Base-by-base conservation (phyloP, 2,113 vertebrate genomes). In the Hippoglossus stenolepis region DNA sequence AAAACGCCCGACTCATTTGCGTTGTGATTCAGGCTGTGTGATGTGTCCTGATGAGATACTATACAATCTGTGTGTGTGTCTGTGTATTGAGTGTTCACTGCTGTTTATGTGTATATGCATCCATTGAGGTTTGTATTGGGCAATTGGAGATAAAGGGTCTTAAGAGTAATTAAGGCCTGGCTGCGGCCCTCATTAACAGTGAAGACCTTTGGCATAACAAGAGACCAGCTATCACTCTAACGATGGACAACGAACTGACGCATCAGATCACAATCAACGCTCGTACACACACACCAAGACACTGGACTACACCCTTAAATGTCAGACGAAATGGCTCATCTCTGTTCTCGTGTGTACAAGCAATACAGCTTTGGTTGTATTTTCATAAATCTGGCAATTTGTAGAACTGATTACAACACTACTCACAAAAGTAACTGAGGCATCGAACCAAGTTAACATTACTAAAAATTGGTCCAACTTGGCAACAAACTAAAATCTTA, bases 121-220 rank as follows among this genome's bases (percentile, higher is more conserved):
- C 70, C 75, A 83, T 78, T 85, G 70, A 67, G 63, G 13, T 74
- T 57, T 84, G 47, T 66, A 88, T 84, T 82, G 85, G 58, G 43
- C 84, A 63, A 73, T 85, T 26, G 31, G 21, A 91, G 87, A 90
- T 89, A 90, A 92, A 78, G 75, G 54, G 71, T 71, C 67, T 90
- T 88, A 85, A 85, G 76, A 82, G 85, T 85, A 72, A 93, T 93
- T 90, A 90, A 73, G 72, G 57, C 54, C 23, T 51, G 61, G 68
- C 85, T 62, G 79, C 70, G 23, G 80, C 63, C 57, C n/a, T 91
- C 86, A 90, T 92, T 92, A 90, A 77, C 73, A 69, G 86, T 63
- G 90, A 91, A 9, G 79, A 85, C 87, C 79, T 79, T 43, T 77
- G 75, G 81, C 78, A 89, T 89, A 74, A 90, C 89, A 93, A 91